Conservation (phyloP, 2,888 invertebrate genomes). For the Drosophila leonis region DNA sequence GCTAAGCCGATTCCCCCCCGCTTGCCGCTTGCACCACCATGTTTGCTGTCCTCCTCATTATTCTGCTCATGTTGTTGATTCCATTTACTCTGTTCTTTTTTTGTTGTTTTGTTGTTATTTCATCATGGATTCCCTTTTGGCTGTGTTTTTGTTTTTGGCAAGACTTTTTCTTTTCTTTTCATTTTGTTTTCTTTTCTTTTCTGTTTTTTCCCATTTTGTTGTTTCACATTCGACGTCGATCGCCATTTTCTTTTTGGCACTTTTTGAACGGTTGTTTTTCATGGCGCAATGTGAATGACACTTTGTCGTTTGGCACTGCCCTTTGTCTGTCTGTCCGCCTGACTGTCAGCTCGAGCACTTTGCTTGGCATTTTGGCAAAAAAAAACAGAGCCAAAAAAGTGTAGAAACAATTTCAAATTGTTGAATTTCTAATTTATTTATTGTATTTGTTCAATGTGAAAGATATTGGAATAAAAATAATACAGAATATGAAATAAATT, state of each 20-base stretch:
- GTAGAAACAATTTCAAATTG: neutral
- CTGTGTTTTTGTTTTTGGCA: constrained; percentile 31
- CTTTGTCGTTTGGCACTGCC: constrained; percentile 36
- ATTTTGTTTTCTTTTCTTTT: constrained; percentile 28
- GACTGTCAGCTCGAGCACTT: constrained; percentile 14
- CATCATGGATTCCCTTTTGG: constrained; percentile 25
- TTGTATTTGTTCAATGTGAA: neutral
- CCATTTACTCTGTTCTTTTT: neutral
- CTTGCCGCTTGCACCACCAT: neutral
- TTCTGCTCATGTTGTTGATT: constrained; percentile 17
- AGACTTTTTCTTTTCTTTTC: constrained; percentile 50
- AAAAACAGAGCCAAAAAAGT: constrained; percentile 6
- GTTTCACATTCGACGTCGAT: constrained; percentile 14
- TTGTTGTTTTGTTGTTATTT: constrained; percentile 15
- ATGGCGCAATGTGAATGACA: constrained; percentile 52
- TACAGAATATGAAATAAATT: neutral
- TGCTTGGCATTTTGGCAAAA: constrained; percentile 24
- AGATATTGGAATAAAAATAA: neutral
- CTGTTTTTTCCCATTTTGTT: constrained; percentile 26
- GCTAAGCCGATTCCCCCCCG: neutral
- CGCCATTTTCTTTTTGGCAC: constrained; percentile 48
- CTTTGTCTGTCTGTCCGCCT: neutral
- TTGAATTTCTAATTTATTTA: neutral
- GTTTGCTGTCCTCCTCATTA: neutral
- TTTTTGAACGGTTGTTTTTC: constrained; percentile 44